phyloP scores from a whole-genome alignment of 2,797 vertebrate species.

The Phoeniculus purpureus region DNA sequence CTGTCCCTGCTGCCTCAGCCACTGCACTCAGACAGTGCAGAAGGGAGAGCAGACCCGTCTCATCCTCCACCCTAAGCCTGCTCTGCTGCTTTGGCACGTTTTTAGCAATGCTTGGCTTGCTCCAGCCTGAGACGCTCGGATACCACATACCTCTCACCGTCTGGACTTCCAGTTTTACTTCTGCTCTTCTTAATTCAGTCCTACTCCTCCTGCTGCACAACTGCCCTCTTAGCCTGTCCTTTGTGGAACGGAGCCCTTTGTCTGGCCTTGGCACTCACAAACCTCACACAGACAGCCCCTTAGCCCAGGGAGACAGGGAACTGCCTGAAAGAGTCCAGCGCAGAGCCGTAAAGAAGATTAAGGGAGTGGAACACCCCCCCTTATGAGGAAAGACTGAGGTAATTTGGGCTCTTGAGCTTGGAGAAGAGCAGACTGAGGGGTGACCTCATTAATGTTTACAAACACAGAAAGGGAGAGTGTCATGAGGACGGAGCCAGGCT shows the following conservation, averaged over 20 bases:
- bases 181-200: not conserved
- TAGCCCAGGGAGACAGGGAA: too few relatives aligned
- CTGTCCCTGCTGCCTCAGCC: not conserved
- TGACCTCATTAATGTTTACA: too few relatives aligned
- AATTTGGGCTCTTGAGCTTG: too few relatives aligned
- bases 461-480: too few relatives aligned
- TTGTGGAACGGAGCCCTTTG: not conserved
- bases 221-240: not conserved
- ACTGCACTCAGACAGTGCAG: not conserved
- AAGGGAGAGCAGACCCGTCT: slow-evolving; percentile 7
- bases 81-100: not conserved
- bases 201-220: not conserved
- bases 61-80: not conserved
- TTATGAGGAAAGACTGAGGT: too few relatives aligned
- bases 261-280: not conserved
- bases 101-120: not conserved
- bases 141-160: not conserved
- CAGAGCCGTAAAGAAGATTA: too few relatives aligned
- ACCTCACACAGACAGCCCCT: not conserved
- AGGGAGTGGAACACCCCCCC: too few relatives aligned
- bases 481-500: too few relatives aligned
- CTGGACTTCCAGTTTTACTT: not conserved
- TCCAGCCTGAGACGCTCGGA: not conserved
- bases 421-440: too few relatives aligned
- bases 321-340: too few relatives aligned